Conservation (phyloP, 2,797 vertebrate genomes). For the Ambastaia sidthimunki region DNA sequence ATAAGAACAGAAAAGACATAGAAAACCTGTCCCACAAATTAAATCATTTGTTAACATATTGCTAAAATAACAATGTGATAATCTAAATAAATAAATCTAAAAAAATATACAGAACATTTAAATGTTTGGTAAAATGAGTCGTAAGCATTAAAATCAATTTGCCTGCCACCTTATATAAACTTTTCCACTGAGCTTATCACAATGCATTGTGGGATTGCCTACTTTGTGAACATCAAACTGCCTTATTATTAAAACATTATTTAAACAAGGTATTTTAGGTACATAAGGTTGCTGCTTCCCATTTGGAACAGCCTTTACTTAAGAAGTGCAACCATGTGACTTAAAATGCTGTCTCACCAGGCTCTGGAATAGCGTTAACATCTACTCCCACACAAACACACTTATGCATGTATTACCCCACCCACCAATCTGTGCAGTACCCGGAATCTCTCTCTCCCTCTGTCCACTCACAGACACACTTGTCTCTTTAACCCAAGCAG, state of each 20-base stretch:
- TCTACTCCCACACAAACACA: neutral
- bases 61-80: neutral
- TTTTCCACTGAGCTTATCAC: too few relatives aligned
- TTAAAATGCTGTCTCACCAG: constrained; percentile 1
- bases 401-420: neutral
- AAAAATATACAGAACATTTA: too few relatives aligned
- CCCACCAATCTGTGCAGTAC: constrained; percentile 1
- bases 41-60: too few relatives aligned
- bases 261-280: neutral
- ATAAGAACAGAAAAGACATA: too few relatives aligned
- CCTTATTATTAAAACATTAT: neutral
- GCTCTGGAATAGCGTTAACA: neutral
- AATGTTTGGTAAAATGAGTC: too few relatives aligned
- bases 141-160: too few relatives aligned
- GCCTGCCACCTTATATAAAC: neutral
- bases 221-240: neutral
- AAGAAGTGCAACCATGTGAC: neutral
- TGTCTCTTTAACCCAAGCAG: constrained; percentile 43
- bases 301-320: neutral
- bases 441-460: neutral
- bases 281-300: neutral
- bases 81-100: too few relatives aligned
- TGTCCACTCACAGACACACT: constrained; percentile 34
- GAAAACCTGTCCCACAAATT: too few relatives aligned
- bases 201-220: neutral